Evolutionary conservation across 2,888 invertebrate species (phyloP).

Genomic region (Drosophila rubida): DNA sequence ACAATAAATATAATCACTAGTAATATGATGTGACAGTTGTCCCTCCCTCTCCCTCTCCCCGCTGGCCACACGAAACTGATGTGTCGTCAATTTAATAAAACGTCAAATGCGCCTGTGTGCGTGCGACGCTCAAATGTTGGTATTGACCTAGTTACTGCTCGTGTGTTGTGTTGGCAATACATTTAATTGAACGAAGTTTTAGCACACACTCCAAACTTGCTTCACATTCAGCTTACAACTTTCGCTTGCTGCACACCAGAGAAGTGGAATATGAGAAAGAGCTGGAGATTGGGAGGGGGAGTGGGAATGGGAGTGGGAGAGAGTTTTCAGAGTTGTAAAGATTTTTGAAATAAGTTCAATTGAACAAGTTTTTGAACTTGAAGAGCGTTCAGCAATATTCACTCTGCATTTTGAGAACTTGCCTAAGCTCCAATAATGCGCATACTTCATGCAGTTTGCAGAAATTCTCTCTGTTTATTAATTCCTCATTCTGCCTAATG

Average conservation of each 20-base stretch:
- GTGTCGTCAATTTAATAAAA: conserved; percentile 17
- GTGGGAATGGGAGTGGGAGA: no score
- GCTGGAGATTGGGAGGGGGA: no score
- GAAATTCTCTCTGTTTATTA: no score
- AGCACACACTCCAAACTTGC: conserved; percentile 1
- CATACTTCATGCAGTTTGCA: background rate
- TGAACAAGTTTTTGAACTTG: background rate
- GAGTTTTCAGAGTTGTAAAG: background rate
- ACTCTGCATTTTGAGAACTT: background rate
- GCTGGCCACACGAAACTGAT: background rate
- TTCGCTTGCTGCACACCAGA: background rate
- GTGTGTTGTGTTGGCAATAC: background rate
- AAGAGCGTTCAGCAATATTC: background rate
- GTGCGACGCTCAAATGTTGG: no score
- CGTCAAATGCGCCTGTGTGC: background rate
- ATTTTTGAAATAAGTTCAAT: conserved; percentile 1
- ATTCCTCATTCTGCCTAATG: no score
- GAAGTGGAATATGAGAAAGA: background rate
- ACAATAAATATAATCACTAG: conserved; percentile 61
- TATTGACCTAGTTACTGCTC: background rate
- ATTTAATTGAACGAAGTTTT: background rate
- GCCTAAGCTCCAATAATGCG: background rate
- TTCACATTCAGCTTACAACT: background rate
- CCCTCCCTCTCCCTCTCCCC: no score
- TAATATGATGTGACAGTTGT: conserved; percentile 33